Conservation (phyloP, 1,140 invertebrate species). For the Oreohelix idahoensis region DNA sequence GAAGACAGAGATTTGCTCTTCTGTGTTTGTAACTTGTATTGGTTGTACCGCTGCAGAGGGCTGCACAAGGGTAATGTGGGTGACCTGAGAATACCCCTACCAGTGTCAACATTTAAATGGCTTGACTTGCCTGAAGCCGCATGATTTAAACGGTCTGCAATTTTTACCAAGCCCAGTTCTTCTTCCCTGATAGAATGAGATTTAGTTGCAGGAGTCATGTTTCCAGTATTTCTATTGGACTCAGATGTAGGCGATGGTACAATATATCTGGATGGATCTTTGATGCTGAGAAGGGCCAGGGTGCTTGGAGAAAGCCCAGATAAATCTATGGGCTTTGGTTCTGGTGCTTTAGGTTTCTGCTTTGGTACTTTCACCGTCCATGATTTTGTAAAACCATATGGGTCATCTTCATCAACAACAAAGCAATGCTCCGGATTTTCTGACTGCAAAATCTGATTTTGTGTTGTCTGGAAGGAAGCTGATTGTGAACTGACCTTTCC, state of each 20-base stretch:
- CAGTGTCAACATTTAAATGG: background rate
- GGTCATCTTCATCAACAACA: slow-evolving; percentile 9
- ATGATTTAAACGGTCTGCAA: slow-evolving; percentile 65
- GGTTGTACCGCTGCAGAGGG: background rate
- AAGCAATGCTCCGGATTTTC: slow-evolving; percentile 8
- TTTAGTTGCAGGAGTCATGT: background rate
- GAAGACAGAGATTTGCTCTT: slow-evolving; percentile 15
- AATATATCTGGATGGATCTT: slow-evolving; percentile 51
- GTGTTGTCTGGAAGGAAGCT: background rate
- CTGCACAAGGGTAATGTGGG: background rate
- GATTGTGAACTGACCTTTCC: background rate
- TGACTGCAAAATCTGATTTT: background rate
- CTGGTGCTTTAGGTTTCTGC: background rate
- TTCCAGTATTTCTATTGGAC: background rate
- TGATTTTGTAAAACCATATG: background rate
- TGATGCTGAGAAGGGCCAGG: slow-evolving; percentile 59
- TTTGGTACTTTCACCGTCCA: background rate
- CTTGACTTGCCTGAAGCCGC: slow-evolving; percentile 56
- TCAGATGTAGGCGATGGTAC: background rate
- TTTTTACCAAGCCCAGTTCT: slow-evolving; percentile 50
- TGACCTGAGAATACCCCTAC: background rate
- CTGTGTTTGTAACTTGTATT: background rate
- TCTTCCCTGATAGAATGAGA: background rate
- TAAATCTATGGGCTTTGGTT: slow-evolving; percentile 43
- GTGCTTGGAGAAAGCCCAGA: slow-evolving; percentile 63